phyloP scores from a whole-genome alignment of 2,797 vertebrate species.

The Antrozous pallidus region DNA sequence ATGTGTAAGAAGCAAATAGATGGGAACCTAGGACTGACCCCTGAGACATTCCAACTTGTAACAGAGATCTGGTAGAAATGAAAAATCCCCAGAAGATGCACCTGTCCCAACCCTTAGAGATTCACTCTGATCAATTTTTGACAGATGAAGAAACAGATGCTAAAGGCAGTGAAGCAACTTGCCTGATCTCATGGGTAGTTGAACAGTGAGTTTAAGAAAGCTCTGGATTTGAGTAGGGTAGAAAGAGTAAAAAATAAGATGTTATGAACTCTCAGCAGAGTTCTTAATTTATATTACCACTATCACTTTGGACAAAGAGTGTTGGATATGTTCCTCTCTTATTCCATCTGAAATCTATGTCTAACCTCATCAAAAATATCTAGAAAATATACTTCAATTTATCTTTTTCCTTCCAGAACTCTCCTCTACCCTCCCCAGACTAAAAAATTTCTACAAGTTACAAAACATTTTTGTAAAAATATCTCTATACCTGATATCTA shows the following conservation, averaged over 20 bases:
- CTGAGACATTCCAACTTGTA: not conserved
- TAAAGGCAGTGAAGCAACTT: not conserved
- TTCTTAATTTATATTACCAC: not conserved
- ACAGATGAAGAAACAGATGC: not conserved
- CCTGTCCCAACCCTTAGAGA: not conserved
- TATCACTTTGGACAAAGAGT: not conserved
- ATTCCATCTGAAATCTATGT: not conserved
- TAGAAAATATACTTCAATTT: not conserved
- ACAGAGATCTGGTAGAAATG: not conserved
- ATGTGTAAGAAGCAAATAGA: not conserved
- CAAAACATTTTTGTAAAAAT: not conserved
- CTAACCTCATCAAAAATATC: not conserved
- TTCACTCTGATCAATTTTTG: not conserved
- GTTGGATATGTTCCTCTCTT: not conserved
- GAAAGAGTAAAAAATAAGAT: not conserved
- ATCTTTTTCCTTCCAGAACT: not conserved
- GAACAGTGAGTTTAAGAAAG: not conserved
- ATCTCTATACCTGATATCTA: not conserved
- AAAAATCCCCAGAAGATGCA: not conserved
- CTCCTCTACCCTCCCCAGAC: not conserved
- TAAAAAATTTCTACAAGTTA: not conserved
- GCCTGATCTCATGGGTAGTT: not conserved
- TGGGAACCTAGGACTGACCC: not conserved
- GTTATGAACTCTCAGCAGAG: not conserved
- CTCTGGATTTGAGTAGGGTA: not conserved